These are phyloP conservation scores for Malurus elegans DNA, from an alignment of 2,113 vertebrate genomes.

Conservation along the genomic window DNA sequence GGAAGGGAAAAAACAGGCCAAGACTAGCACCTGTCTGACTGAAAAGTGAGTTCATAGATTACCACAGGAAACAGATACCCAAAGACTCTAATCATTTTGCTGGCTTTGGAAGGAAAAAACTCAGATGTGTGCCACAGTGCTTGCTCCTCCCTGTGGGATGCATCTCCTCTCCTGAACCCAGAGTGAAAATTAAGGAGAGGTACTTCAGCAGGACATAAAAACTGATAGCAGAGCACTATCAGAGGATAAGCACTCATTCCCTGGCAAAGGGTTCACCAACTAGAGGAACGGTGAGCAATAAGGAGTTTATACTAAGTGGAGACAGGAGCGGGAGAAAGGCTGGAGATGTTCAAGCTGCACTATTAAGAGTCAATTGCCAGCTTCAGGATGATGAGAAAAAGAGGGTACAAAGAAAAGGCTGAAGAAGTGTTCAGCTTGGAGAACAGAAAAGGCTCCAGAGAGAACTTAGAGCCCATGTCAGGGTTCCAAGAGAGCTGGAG, in stretches of 20 bases:
- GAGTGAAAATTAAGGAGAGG: not conserved
- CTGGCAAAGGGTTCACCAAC: not conserved
- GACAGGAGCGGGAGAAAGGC: not conserved
- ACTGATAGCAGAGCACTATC: not conserved
- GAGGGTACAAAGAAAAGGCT: not conserved
- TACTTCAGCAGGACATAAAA: not conserved
- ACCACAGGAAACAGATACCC: not conserved
- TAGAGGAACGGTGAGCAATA: not conserved
- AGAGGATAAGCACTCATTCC: rapidly evolving
- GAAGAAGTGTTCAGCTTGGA: not conserved
- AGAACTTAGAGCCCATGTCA: not conserved
- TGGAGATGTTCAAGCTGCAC: not conserved
- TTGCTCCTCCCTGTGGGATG: not conserved
- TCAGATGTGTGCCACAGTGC: not conserved
- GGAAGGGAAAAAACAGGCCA: not conserved
- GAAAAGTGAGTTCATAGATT: not conserved
- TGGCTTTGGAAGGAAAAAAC: not conserved
- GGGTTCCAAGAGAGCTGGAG: rapidly evolving
- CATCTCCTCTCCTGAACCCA: not conserved
- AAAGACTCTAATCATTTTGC: not conserved
- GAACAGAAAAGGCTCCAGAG: not conserved
- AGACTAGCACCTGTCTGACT: not conserved
- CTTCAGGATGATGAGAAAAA: not conserved
- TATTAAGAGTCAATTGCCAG: not conserved
- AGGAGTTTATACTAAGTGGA: not conserved